phyloP scores from a whole-genome alignment of 2,888 invertebrate genomes.

The Ceriagrion tenellum region DNA sequence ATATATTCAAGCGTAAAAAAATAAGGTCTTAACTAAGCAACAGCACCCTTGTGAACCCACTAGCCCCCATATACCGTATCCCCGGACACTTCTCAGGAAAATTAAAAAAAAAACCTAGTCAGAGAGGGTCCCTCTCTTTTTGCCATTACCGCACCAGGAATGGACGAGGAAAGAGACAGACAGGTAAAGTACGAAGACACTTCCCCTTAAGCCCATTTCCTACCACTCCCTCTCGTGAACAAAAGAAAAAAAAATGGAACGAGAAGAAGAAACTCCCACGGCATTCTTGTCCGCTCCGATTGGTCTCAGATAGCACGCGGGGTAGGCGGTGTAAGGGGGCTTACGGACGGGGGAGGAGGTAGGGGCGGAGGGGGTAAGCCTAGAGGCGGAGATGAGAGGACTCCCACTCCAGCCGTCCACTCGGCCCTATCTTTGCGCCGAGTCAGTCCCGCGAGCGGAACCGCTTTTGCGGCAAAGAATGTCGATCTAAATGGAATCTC shows the following conservation, averaged over 20 bases:
- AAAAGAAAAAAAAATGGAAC: neutral
- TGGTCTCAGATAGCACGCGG: neutral
- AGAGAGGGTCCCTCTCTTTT: neutral
- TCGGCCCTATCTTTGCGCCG: too few species aligned
- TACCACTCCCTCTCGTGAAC: neutral
- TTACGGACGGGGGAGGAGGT: too few species aligned
- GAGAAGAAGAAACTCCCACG: neutral
- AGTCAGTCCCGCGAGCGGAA: neutral
- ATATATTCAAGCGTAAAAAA: too few species aligned
- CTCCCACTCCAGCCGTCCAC: neutral
- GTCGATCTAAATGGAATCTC: constrained; percentile 18
- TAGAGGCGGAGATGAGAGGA: too few species aligned
- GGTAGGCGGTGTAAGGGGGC: too few species aligned
- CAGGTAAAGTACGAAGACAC: neutral
- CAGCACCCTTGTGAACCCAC: too few species aligned
- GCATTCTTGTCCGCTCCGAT: neutral
- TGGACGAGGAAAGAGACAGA: neutral
- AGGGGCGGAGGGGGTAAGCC: too few species aligned
- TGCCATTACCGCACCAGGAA: neutral
- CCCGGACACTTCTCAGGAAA: too few species aligned
- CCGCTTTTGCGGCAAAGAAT: constrained; percentile 6
- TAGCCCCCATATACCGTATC: too few species aligned
- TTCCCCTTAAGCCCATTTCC: neutral
- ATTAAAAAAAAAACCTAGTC: neutral
- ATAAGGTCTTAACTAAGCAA: too few species aligned